Percentiles rank a stretch among this genome's conserved stretches.
These are phyloP conservation scores for Plebejus anna DNA, from an alignment of 2,888 invertebrate species.

Conservation along the genomic window DNA sequence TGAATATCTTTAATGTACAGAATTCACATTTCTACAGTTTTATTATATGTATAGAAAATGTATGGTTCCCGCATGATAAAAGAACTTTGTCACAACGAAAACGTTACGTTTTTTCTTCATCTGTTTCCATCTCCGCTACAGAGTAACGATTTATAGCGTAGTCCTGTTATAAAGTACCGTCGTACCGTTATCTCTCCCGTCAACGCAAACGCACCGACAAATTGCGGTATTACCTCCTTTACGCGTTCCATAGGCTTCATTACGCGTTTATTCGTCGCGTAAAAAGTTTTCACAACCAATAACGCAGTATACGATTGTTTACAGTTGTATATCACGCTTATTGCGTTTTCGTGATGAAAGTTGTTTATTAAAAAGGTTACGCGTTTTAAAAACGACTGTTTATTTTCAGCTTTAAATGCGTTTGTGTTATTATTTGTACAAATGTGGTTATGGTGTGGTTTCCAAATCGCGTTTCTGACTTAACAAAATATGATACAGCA, in stretches of 20 bases:
- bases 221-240: slow-evolving; percentile 21
- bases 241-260: slow-evolving; percentile 21
- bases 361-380: slow-evolving; percentile 5
- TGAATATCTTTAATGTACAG: no score
- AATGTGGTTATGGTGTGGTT: background rate
- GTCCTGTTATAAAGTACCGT: slow-evolving; percentile 3
- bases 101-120: background rate
- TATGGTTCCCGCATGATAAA: no score
- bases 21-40: no score
- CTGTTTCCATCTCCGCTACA: background rate
- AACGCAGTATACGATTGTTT: background rate
- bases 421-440: slow-evolving; percentile 3
- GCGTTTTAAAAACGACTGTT: background rate
- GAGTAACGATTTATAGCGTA: background rate
- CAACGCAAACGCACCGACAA: slow-evolving; percentile 16
- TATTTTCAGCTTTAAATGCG: background rate
- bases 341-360: slow-evolving; percentile 3
- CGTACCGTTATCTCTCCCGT: slow-evolving; percentile 15
- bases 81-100: background rate
- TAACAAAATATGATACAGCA: background rate
- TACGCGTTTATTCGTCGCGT: slow-evolving; percentile 22
- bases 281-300: slow-evolving; percentile 20
- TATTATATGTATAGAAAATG: no score
- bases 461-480: background rate
- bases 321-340: slow-evolving; percentile 5